A percentile compares a stretch with the other conserved stretches of the same genome.
Evolutionary conservation across 2,797 vertebrate species (phyloP).

Genomic region (Hypotaenidia philippensis): DNA sequence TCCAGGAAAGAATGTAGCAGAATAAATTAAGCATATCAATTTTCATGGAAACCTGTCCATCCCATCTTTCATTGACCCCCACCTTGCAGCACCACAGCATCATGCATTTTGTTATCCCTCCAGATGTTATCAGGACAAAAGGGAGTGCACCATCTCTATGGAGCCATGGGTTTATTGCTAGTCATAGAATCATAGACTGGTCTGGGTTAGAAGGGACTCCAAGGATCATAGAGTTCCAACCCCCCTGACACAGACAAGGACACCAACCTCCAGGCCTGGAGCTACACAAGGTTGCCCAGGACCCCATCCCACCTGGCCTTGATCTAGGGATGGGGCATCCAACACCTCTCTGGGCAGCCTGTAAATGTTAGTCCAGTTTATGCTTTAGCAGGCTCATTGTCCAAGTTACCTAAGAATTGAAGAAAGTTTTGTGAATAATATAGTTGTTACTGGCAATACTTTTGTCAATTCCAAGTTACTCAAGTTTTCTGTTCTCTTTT

Average conservation of each 20-base stretch:
- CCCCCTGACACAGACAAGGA: too few relatives aligned
- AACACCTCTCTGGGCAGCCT: too few relatives aligned
- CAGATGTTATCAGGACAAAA: not conserved
- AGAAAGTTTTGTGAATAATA: not conserved
- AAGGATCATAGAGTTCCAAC: too few relatives aligned
- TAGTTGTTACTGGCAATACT: not conserved
- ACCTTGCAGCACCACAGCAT: rapidly evolving
- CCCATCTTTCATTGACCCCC: not conserved
- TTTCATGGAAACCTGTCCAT: not conserved
- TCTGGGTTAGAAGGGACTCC: too few relatives aligned
- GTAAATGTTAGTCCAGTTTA: not conserved
- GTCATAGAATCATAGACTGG: too few relatives aligned
- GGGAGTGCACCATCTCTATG: not conserved
- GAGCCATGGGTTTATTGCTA: not conserved
- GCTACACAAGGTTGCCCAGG: too few relatives aligned
- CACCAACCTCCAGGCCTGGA: too few relatives aligned
- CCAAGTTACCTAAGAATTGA: not conserved
- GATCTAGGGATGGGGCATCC: too few relatives aligned
- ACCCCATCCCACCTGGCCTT: too few relatives aligned
- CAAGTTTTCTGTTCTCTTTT: not conserved
- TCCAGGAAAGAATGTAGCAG: not conserved
- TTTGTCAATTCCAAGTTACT: not conserved
- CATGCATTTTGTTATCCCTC: not conserved
- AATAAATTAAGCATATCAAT: not conserved
- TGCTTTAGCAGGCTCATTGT: not conserved